These are phyloP conservation scores for Micrasema longulum DNA, from an alignment of 1,140 invertebrate genomes.

Conservation along the genomic window DNA sequence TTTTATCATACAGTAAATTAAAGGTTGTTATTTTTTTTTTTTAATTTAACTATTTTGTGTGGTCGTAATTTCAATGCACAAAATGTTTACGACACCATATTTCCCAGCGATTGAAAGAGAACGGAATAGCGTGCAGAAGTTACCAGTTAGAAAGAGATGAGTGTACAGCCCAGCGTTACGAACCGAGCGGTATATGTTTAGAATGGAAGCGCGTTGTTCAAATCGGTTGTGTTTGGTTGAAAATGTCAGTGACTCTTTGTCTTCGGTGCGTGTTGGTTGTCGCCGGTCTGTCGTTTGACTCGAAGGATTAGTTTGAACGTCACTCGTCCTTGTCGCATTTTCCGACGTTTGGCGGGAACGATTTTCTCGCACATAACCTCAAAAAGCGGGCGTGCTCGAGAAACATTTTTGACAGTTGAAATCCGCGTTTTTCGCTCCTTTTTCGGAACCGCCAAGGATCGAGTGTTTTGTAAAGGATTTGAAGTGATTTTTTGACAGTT, in stretches of 20 bases:
- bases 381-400: not conserved
- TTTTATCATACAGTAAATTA: not conserved
- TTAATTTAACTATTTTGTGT: not conserved
- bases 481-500: slow-evolving; percentile 3
- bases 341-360: slow-evolving; percentile 26
- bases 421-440: not conserved
- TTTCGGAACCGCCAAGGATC: not conserved
- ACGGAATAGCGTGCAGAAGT: slow-evolving; percentile 7
- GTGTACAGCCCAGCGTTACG: not conserved
- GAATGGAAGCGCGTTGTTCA: slow-evolving; percentile 40
- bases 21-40: not conserved
- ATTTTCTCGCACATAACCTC: slow-evolving; percentile 25
- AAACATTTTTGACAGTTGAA: not conserved
- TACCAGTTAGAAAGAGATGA: slow-evolving; percentile 21
- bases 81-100: not conserved
- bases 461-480: not conserved
- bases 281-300: slow-evolving; percentile 6
- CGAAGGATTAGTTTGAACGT: slow-evolving; percentile 26
- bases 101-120: slow-evolving; percentile 27
- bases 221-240: slow-evolving; percentile 31
- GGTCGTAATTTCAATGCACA: not conserved
- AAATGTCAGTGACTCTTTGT: slow-evolving; percentile 53
- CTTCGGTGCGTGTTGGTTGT: slow-evolving; percentile 38
- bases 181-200: slow-evolving; percentile 22
- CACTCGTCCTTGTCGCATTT: slow-evolving; percentile 23